Evolutionary conservation across 2,797 vertebrate genomes (phyloP).

Genomic region (Acanthopagrus latus): DNA sequence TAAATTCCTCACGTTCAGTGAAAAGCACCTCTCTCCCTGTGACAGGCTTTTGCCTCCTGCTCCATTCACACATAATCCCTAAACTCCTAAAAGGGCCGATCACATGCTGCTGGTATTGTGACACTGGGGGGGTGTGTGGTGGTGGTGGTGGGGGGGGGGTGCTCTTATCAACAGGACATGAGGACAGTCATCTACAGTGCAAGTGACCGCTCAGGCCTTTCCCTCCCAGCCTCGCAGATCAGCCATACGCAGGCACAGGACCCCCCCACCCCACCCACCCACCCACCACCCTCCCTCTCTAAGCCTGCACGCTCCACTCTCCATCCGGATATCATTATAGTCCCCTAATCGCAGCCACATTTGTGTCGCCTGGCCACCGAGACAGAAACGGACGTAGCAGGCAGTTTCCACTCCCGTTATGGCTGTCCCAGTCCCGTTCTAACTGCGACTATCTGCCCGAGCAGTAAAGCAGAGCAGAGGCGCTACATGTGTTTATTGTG

Average conservation of each 20-base stretch:
- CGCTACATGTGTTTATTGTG: slow-evolving; percentile 78
- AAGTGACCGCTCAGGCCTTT: slow-evolving; percentile 58
- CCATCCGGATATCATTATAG: slow-evolving; percentile 83
- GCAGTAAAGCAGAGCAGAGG: slow-evolving; percentile 79
- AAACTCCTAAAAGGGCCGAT: slow-evolving; percentile 58
- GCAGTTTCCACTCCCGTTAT: slow-evolving; percentile 89
- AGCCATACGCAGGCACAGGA: slow-evolving; percentile 31
- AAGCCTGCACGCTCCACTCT: slow-evolving; percentile 77
- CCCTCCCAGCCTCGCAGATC: slow-evolving; percentile 37
- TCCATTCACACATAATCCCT: slow-evolving; percentile 70
- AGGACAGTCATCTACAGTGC: slow-evolving; percentile 71
- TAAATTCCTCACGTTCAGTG: slow-evolving; percentile 70
- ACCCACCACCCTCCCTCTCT: slow-evolving; percentile 3
- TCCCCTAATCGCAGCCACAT: slow-evolving; percentile 77
- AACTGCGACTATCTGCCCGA: slow-evolving; percentile 68
- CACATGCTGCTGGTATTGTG: slow-evolving; percentile 68
- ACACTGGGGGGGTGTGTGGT: slow-evolving; percentile 56
- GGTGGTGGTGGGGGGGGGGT: slow-evolving; percentile 42
- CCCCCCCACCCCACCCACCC: not conserved
- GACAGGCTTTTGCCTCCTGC: slow-evolving; percentile 64
- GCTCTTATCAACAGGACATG: slow-evolving; percentile 60
- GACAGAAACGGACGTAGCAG: slow-evolving; percentile 73
- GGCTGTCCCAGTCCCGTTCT: slow-evolving; percentile 72
- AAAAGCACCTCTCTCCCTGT: slow-evolving; percentile 55
- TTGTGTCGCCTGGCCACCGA: slow-evolving; percentile 77